A percentile compares a stretch with the other conserved stretches of the same genome.
Evolutionary conservation across 2,113 vertebrate genomes (phyloP).

Genomic region (Mirounga angustirostris): DNA sequence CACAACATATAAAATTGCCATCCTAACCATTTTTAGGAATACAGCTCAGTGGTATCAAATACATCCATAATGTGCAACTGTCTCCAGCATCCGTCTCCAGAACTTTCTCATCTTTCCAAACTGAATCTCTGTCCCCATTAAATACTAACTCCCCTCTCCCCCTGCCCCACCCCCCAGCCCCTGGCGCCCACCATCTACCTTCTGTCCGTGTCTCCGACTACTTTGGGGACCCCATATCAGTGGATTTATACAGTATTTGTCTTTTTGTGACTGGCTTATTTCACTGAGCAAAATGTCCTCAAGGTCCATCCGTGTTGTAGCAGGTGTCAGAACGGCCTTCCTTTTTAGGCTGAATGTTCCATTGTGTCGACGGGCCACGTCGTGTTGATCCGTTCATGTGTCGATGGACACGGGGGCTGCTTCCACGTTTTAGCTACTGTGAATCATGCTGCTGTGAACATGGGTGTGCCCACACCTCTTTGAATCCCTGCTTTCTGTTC

Average conservation of each 20-base stretch:
- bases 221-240: background rate
- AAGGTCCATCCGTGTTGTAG: no score
- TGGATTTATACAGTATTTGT: background rate
- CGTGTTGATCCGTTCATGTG: background rate
- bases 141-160: background rate
- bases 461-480: background rate
- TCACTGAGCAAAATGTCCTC: background rate
- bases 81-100: background rate
- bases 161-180: background rate
- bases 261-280: background rate
- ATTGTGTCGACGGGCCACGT: background rate
- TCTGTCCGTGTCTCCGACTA: background rate
- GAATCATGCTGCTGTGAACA: background rate
- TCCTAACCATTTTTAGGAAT: background rate
- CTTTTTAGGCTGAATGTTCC: background rate
- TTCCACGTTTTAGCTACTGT: background rate
- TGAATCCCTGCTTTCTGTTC: background rate
- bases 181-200: background rate
- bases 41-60: background rate
- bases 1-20: background rate
- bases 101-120: background rate
- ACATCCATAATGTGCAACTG: background rate
- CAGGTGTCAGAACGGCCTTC: background rate
- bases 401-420: fast-evolving
- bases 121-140: background rate